Base-by-base conservation (phyloP, 2,888 invertebrate species). In the Metacarcinus magister region DNA sequence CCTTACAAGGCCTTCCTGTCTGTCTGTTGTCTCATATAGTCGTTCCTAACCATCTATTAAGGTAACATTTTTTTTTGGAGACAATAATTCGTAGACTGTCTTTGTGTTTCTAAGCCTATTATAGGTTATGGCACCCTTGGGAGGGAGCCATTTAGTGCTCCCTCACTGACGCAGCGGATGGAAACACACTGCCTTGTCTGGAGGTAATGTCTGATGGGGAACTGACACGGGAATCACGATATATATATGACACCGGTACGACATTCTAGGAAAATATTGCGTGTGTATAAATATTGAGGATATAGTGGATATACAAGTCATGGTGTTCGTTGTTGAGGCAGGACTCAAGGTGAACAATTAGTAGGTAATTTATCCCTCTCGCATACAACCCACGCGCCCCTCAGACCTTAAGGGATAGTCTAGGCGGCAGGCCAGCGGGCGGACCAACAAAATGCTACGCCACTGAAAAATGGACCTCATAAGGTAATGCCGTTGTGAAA, bases 401-500 rank as follows among this genome's bases (percentile, higher is more conserved):
- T 4, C 75, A 4, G 75, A n/a, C 75, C 19, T 75, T 75, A 28
- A 23, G 82, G 28, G 13, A 13, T 13, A 19, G 16, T 54, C 13
- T 19, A 32, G 32, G 82, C 28, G 32, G 82, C 10, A 13, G 82
- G 32, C 2, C 32, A 16, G 32, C 32, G 7, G 82, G 32, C 82
- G 32, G 32, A 32, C 82, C 82, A 82, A 82, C 82, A 82, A 82
- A 82, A 75, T 75, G 28, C 75, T 75, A 28, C 75, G 82, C 32
- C 82, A 28, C 82, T 82, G 82, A 82, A 82, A 82, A 82, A 82
- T 82, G 82, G 13, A 32, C 82, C 82, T 82, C 82, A 82, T 82
- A 82, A 82, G 82, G 32, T 82, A 82, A 82, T 82, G 82, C 82
- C 82, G 82, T 32, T 82, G 82, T 82, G 82, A 82, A 82, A 82